Evolutionary conservation across 2,888 invertebrate genomes (phyloP).

Genomic region (Leptopilina myrica): DNA sequence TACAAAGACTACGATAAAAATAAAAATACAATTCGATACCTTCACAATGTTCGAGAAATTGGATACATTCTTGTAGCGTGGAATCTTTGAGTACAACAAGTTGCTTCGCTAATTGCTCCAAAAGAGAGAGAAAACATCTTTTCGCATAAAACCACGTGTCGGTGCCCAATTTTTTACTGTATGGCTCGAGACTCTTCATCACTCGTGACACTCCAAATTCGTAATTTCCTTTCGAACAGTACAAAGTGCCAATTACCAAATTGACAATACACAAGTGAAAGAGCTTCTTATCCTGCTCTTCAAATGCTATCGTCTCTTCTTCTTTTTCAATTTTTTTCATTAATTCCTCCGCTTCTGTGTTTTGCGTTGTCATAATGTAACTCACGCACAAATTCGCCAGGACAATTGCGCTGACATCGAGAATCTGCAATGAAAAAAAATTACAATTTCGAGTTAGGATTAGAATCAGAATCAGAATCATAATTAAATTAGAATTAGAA

Average conservation of each 20-base stretch:
- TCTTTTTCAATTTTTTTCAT: constrained; percentile 99
- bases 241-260: constrained; percentile 97
- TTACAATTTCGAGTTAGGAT: no score
- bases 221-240: constrained; percentile 99
- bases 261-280: constrained; percentile 99
- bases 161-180: constrained; percentile 95
- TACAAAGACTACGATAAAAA: no score
- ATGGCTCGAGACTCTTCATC: constrained; percentile 96
- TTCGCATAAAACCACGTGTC: constrained; percentile 99
- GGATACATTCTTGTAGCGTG: constrained; percentile 91
- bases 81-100: constrained; percentile 92
- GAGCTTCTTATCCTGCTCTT: constrained; percentile 94
- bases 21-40: constrained; percentile 71
- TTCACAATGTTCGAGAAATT: constrained; percentile 94
- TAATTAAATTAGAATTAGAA: no score
- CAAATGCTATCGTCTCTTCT: constrained; percentile 94
- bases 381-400: constrained; percentile 98
- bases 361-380: constrained; percentile 99
- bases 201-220: constrained; percentile 99
- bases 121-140: constrained; percentile 94
- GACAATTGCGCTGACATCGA: constrained; percentile 97
- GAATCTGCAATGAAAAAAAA: constrained; percentile 79
- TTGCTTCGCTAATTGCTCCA: constrained; percentile 94
- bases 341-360: constrained; percentile 98
- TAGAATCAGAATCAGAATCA: no score